phyloP scores from a whole-genome alignment of 2,797 vertebrate species.

The Paratrypauchen microcephalus region DNA sequence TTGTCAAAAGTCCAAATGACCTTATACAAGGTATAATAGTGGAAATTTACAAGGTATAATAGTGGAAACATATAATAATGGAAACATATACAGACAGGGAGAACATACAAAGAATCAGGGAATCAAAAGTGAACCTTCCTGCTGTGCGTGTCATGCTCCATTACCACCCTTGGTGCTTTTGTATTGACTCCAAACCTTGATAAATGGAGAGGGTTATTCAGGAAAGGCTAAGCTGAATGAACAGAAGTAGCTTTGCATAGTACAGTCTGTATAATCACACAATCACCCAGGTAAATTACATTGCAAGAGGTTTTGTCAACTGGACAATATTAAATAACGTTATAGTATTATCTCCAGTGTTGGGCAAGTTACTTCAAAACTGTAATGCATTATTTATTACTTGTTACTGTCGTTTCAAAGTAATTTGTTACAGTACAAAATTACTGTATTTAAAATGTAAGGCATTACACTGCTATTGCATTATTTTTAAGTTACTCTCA shows the following conservation, averaged over 20 bases:
- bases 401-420: too few species aligned
- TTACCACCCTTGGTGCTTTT: not conserved
- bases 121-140: not conserved
- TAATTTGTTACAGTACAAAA: too few species aligned
- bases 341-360: not conserved
- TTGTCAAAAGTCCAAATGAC: not conserved
- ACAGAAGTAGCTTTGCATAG: not conserved
- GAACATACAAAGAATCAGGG: not conserved
- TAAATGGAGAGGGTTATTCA: not conserved
- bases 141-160: not conserved
- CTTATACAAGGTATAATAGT: not conserved
- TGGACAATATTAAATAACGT: too few species aligned
- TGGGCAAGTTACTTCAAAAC: too few species aligned
- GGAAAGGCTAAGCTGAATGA: not conserved
- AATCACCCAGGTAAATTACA: not conserved
- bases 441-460: too few species aligned
- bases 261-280: not conserved
- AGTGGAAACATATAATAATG: too few species aligned
- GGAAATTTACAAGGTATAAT: not conserved
- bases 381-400: too few species aligned
- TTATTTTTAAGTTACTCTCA: too few species aligned
- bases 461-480: too few species aligned
- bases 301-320: too few species aligned
- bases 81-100: not conserved
- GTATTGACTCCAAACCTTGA: not conserved